Percentiles rank a stretch among this genome's conserved stretches.
phyloP scores from a whole-genome alignment of 2,888 invertebrate species.

The Lasius fuliginosus region DNA sequence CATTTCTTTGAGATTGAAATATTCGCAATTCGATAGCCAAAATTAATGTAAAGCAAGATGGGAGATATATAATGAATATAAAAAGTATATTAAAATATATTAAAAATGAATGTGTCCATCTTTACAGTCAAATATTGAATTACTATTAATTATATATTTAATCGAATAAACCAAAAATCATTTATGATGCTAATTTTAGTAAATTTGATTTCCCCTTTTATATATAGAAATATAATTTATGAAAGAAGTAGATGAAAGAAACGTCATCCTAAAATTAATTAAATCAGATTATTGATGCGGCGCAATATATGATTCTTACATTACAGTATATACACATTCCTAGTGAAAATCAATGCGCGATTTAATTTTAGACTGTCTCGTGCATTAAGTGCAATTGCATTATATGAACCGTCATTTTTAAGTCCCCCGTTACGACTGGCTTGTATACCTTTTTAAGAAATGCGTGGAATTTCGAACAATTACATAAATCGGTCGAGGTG shows the following conservation, averaged over 20 bases:
- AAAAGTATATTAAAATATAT: not conserved
- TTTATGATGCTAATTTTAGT: conserved; percentile 13
- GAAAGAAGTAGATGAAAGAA: not conserved
- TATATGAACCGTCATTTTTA: not conserved
- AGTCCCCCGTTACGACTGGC: not conserved
- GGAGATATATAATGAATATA: not conserved
- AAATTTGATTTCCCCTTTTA: not conserved
- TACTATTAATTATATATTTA: not conserved
- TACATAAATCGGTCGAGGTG: not conserved
- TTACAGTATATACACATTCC: not conserved
- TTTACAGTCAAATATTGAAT: not conserved
- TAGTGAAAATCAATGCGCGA: not conserved
- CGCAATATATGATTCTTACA: not conserved
- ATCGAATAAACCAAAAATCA: not conserved
- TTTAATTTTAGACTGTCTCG: not conserved
- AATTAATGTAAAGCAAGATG: not conserved
- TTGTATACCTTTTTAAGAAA: not conserved
- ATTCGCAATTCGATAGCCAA: not conserved
- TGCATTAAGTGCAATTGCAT: not conserved
- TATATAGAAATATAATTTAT: not conserved
- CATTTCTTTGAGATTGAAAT: not conserved
- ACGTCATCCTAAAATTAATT: not conserved
- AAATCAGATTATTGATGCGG: not conserved
- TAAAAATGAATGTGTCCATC: not conserved
- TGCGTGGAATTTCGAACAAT: not conserved